Evolutionary conservation across 1,140 invertebrate genomes (phyloP), one percentile per base, ranked within the genome.

Genomic region (Vanessa tameamea): DNA sequence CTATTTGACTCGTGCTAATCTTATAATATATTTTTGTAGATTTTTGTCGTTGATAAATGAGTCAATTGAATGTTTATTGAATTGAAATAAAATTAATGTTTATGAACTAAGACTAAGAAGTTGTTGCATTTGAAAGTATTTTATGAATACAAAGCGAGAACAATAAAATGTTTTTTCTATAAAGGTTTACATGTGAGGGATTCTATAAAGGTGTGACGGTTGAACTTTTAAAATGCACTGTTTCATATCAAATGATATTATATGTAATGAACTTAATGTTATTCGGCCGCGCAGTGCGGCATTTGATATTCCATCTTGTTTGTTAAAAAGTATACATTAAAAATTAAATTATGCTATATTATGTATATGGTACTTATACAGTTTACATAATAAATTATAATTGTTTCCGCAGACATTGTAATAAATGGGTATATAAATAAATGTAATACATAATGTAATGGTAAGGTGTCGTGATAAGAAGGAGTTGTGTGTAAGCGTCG

Each of bases 61-160:
- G 90, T 92, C 90, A 92, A 92, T 92, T 92, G 90, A 90, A 90
- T 90, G 89, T 92, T 92, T 90, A 92, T 84, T 89, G 87, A 89
- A 92, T 89, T 92, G 85, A 92, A 89, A 82, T 85, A 90, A 89
- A 89, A 87, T 80, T 86, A 88, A 90, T 88, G 87, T 91, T 89
- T 89, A 90, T 88, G 86, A 87, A 88, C 75, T 91, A 92, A 90
- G 88, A 89, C 84, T 92, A 92, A 91, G 87, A 88, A 88, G 87
- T 92, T 92, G 89, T 92, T 92, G 90, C 90, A 92, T 92, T 91
- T 92, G 86, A 90, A 92, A 90, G 90, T 92, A 91, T 92, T 91
- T 89, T 91, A 90, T 92, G 87, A 80, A 90, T 92, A 90, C 87
- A 87, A 90, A 92, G 86, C 86, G 87, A 90, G 90, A 92, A 90